Conservation (phyloP, 2,113 vertebrate genomes). For the Carettochelys insculpta region DNA sequence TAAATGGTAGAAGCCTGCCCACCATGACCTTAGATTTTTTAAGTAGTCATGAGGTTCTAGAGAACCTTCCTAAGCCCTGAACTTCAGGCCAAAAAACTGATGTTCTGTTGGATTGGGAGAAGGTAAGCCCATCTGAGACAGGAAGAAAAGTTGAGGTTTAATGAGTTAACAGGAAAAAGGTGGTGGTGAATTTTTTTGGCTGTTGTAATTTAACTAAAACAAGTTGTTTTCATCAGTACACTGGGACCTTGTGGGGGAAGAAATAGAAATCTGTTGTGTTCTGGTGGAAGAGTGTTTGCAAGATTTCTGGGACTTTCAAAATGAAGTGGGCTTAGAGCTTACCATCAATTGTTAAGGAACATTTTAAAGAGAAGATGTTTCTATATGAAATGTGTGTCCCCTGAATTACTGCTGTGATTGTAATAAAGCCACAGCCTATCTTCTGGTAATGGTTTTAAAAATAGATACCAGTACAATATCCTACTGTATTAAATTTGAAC, state of each 20-base stretch:
- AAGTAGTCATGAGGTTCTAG: neutral
- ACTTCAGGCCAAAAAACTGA: neutral
- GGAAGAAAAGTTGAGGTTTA: neutral
- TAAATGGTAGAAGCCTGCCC: neutral
- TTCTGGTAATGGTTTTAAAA: neutral
- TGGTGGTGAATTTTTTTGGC: neutral
- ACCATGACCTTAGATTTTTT: neutral
- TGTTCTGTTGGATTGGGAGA: neutral
- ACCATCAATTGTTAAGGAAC: neutral
- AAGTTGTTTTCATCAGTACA: neutral
- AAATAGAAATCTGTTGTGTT: neutral
- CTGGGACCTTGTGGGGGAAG: neutral
- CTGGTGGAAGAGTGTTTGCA: neutral
- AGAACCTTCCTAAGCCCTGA: neutral
- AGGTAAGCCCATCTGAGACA: neutral
- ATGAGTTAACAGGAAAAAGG: neutral
- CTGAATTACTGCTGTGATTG: neutral
- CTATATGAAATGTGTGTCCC: neutral
- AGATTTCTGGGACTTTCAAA: neutral
- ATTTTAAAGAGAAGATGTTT: neutral
- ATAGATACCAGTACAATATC: neutral
- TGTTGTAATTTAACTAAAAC: slow-evolving; percentile 38
- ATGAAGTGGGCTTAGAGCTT: neutral
- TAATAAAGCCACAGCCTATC: neutral
- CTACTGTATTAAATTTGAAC: neutral